These are phyloP conservation scores for Gavialis gangeticus DNA, from an alignment of 2,113 vertebrate species.

Conservation along the genomic window DNA sequence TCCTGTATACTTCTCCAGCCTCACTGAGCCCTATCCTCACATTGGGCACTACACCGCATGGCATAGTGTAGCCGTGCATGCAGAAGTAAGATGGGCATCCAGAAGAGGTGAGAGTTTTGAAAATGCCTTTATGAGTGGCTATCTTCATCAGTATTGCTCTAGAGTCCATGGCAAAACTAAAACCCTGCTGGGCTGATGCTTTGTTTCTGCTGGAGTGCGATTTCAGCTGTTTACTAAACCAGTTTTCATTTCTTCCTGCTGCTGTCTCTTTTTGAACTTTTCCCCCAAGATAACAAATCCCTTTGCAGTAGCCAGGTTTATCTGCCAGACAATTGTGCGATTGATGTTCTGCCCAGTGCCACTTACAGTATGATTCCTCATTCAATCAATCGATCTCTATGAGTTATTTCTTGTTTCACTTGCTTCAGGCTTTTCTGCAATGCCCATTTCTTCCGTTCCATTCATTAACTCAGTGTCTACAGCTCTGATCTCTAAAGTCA, in stretches of 20 bases:
- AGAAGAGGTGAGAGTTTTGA: background rate
- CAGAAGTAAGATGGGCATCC: background rate
- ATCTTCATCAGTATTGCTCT: background rate
- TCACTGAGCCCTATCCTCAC: background rate
- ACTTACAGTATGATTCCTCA: background rate
- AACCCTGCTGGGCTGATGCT: background rate
- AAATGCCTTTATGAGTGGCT: background rate
- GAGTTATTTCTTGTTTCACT: background rate
- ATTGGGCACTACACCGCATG: background rate
- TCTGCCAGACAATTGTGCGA: background rate
- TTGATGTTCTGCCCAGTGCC: background rate
- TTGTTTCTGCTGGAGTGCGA: background rate
- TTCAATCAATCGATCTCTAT: background rate
- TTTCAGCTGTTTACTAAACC: background rate
- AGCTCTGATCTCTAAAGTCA: background rate
- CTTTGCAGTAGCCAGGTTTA: background rate
- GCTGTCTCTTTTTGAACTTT: background rate
- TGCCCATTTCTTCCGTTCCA: background rate
- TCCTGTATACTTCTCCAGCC: background rate
- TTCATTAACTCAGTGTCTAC: background rate
- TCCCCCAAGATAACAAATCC: background rate
- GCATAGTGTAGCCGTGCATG: rapidly evolving
- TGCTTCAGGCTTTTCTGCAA: background rate
- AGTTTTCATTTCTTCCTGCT: background rate
- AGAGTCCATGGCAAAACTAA: background rate